Percentiles rank a stretch among this genome's conserved stretches.
phyloP scores from a whole-genome alignment of 2,113 vertebrate species.

The Ranitomeya imitator region DNA sequence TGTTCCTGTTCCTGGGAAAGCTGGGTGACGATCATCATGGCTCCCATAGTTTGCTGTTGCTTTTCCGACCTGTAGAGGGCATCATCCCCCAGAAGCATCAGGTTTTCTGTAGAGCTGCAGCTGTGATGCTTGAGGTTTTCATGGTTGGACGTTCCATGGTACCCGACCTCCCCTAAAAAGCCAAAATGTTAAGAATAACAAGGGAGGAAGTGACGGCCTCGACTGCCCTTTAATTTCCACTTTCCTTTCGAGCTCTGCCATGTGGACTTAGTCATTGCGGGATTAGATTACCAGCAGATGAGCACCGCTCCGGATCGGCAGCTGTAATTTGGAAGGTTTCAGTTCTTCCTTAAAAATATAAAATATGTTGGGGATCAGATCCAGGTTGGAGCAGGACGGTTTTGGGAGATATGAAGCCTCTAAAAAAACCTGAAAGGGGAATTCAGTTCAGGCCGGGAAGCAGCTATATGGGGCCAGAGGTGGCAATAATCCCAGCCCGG shows the following conservation, averaged over 20 bases:
- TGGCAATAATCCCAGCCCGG: too few species aligned
- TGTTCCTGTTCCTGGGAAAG: neutral
- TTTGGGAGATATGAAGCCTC: neutral
- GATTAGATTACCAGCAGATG: neutral
- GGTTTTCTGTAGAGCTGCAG: too few species aligned
- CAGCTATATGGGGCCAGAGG: too few species aligned
- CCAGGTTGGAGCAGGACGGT: neutral
- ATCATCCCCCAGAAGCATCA: too few species aligned
- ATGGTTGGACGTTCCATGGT: neutral
- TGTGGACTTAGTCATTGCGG: neutral
- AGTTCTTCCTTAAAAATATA: neutral
- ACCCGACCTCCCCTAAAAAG: neutral
- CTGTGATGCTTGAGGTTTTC: neutral
- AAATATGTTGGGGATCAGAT: neutral
- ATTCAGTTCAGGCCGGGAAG: neutral
- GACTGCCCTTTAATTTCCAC: conserved; percentile 20
- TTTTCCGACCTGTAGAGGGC: neutral
- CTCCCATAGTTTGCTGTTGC: neutral
- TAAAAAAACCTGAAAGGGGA: neutral
- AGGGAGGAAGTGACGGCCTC: neutral
- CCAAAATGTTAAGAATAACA: conserved; percentile 3
- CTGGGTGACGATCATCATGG: neutral
- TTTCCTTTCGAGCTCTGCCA: conserved; percentile 25
- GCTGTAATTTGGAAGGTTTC: neutral
- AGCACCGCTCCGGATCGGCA: neutral